Percentiles rank a stretch among this genome's conserved stretches.
phyloP scores from a whole-genome alignment of 37 sponge, comb jelly and placozoan genomes.

The Hormiphora californensis region DNA sequence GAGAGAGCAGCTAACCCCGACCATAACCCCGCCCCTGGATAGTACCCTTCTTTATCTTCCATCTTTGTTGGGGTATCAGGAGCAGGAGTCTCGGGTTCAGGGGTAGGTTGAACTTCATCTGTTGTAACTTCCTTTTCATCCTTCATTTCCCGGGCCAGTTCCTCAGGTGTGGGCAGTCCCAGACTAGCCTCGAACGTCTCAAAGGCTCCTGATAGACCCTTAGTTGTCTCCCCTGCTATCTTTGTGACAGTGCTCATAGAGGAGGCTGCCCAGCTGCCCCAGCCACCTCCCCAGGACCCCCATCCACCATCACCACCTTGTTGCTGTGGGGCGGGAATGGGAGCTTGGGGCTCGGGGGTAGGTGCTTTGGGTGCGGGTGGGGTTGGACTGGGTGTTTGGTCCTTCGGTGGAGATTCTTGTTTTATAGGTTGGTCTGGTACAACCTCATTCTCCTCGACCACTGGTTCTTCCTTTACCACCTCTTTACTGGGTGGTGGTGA shows the following conservation, averaged over 20 bases:
- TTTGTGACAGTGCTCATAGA: constrained; percentile 9
- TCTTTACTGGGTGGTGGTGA: too few relatives aligned
- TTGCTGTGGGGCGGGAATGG: background rate
- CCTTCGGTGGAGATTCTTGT: background rate
- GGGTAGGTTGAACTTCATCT: too few relatives aligned
- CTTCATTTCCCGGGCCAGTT: constrained; percentile 26
- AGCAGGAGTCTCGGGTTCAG: too few relatives aligned
- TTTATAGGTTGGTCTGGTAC: background rate
- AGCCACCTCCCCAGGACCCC: constrained; percentile 52
- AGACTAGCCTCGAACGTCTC: constrained; percentile 41
- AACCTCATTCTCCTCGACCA: too few relatives aligned
- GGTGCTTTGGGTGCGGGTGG: background rate
- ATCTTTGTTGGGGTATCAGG: too few relatives aligned
- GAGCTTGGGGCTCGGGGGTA: background rate
- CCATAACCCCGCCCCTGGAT: constrained; percentile 37
- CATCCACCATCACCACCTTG: background rate
- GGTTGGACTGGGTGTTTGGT: background rate
- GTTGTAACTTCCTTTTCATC: background rate
- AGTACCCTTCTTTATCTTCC: background rate
- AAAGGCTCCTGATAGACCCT: constrained; percentile 37
- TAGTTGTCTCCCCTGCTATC: background rate
- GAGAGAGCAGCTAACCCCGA: background rate
- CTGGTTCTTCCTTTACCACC: too few relatives aligned
- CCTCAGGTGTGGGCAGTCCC: constrained; percentile 33
- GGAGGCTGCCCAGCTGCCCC: constrained; percentile 20